Evolutionary conservation across 1,140 invertebrate genomes (phyloP).

Genomic region (Adoxophyes honmai): DNA sequence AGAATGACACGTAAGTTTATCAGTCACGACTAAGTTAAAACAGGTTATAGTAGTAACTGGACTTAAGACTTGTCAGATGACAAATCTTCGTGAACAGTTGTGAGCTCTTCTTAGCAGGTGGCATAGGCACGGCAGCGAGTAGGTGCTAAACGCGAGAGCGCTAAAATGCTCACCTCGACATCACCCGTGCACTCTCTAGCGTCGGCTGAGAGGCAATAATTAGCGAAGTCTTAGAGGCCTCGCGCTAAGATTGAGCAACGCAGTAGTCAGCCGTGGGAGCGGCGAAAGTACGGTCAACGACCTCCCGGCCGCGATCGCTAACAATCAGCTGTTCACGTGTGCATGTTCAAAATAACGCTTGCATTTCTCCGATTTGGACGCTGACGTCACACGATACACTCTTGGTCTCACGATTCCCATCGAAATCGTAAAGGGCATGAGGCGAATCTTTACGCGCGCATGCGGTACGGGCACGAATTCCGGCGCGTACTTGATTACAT

Average conservation of each 20-base stretch:
- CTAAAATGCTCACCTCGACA: conserved; percentile 12
- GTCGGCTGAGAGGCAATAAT: not conserved
- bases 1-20: no score
- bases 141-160: conserved; percentile 16
- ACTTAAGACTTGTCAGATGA: no score
- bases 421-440: conserved; percentile 7
- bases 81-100: conserved; percentile 5
- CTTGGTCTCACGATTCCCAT: not conserved
- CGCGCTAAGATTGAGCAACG: conserved; percentile 40
- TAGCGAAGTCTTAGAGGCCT: conserved; percentile 26
- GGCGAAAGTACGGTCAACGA: conserved; percentile 69
- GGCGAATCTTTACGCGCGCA: conserved; percentile 32
- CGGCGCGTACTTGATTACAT: conserved; percentile 20
- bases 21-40: no score
- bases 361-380: not conserved
- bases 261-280: conserved; percentile 49
- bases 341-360: conserved; percentile 25
- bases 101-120: conserved; percentile 15
- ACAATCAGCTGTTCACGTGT: conserved; percentile 66
- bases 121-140: not conserved
- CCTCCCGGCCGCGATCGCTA: conserved; percentile 47
- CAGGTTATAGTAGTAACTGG: no score
- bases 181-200: not conserved
- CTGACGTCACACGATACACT: not conserved
- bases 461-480: not conserved